These are phyloP conservation scores for Noctua comes DNA, from an alignment of 2,888 invertebrate species.

Conservation along the genomic window DNA sequence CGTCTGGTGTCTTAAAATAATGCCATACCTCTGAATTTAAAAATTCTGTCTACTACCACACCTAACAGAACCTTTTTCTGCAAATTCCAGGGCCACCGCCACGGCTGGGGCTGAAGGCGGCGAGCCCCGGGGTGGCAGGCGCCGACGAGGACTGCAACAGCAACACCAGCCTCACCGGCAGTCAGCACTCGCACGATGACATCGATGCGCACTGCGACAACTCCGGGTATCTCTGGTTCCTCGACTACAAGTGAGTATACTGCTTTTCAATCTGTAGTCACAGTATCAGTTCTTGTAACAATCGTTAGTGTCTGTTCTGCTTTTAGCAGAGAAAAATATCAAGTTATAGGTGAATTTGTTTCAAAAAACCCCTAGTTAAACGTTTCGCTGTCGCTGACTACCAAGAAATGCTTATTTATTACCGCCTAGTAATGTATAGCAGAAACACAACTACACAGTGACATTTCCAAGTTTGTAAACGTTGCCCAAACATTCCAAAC, in stretches of 20 bases:
- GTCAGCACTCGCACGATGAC: conserved; percentile 88
- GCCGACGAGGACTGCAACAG: conserved; percentile 88
- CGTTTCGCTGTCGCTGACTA: background rate
- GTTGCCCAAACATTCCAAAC: conserved; percentile 9
- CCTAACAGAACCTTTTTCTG: conserved; percentile 24
- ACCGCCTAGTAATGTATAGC: background rate
- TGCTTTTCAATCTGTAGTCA: background rate
- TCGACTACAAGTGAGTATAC: conserved; percentile 94
- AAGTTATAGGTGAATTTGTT: background rate
- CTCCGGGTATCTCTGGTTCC: conserved; percentile 97
- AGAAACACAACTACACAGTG: conserved; percentile 14
- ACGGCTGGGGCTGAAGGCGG: conserved; percentile 89
- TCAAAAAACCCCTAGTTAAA: background rate
- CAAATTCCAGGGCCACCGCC: conserved; percentile 89
- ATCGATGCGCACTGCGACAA: conserved; percentile 92
- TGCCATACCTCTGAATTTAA: background rate
- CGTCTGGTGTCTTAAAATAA: background rate
- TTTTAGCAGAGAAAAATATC: background rate
- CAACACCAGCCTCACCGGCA: conserved; percentile 89
- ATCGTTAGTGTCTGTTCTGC: background rate
- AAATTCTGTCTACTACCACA: background rate
- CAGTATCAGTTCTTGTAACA: background rate
- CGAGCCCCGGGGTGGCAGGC: conserved; percentile 86
- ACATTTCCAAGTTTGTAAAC: conserved; percentile 25
- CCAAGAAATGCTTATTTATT: background rate